Evolutionary conservation across 2,797 vertebrate genomes (phyloP), one percentile per base, ranked within the genome.

Genomic region (Eospalax fontanierii): DNA sequence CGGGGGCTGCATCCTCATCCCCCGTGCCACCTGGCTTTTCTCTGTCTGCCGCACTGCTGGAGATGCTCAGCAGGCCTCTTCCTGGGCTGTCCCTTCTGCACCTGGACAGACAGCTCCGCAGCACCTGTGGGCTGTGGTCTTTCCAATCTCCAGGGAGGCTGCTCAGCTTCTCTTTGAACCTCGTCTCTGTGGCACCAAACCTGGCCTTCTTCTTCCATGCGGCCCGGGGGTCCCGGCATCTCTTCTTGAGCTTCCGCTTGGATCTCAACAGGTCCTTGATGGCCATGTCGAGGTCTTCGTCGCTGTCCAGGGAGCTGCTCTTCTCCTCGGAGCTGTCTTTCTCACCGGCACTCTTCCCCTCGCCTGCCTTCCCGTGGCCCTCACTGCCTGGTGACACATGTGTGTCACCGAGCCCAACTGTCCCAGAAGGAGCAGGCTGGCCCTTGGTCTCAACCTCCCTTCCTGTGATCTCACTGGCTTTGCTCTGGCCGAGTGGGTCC

Each of bases 221-320:
- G 9, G 96, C 95, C 86, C 99, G 99, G 50, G 99, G 95, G 81
- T 99, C 99, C 96, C 98, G 99, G 1, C 97, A 95, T 94, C 99
- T 99, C 98, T 98, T 99, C 98, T 99, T 99, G 12, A 99, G 97
- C 95, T 99, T 99, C 91, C 98, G 99, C 97, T 99, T 99, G 14
- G 99, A 99, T 65, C 99, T 98, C 10, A 99, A 97, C 87, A 99
- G 97, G 97, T 99, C 99, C 98, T 99, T 99, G 95, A 99, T 99
- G 24, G 99, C 99, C 0, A 98, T 99, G 66, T 99, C 99, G 1
- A 99, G 98, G 97, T 99, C 99, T 96, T 99, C 99, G 12, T 99
- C 99, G 0, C 99, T 99, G 98, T 99, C 99, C 87, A 99, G 98
- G 0, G 99, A 99, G 95, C 99, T 99, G 98, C 99, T 99, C 97